Evolutionary conservation across 2,888 invertebrate genomes (phyloP), one percentile per base, ranked within the genome.

Genomic region (Eristalis intricaria): DNA sequence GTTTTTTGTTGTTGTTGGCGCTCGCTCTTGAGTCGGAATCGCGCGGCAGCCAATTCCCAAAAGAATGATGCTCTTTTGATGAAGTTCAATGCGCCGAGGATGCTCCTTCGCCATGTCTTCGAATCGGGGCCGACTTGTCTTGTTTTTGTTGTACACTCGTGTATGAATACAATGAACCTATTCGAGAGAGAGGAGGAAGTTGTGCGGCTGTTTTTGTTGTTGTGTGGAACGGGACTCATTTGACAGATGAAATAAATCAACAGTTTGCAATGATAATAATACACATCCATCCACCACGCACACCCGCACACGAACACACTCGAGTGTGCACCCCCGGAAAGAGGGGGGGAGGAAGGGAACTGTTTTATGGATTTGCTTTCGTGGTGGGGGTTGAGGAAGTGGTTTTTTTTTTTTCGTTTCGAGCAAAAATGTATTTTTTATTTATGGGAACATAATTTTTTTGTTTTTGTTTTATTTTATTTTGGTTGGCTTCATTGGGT

Each of bases 241-340:
- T 86, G 86, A 86, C 83, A 86, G 83, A 78, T 86, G 75, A 86
- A 86, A 86, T 86, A 86, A 86, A 86, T 86, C 86, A 86, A 86
- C 86, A 86, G 86, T 83, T 86, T 83, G 86, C 86, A 68, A 86
- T 81, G 68, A 68, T 35, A 38, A 80, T 63, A 70, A 70, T 69
- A 26, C 10, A 56, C n/a, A 56, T 13, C 11, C 38, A 13, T 38
- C 50, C 8, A n/a, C 19, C n/a, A 43, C 43, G n/a, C n/a, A 5
- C 43, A 43, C 8, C 3, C 2, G 7, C 43, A 43, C 43, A 29
- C 29, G 4, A 2, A 5, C 29, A 5, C 5, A 5, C 29, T 29
- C 4, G 29, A 5, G 4, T 5, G 29, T 29, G 29, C 29, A 5
- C 29, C 29, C 29, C 29, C 29, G 4, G 5, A 5, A 29, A 4